A percentile compares a stretch with the other conserved stretches of the same genome.
phyloP scores from a whole-genome alignment of 2,888 invertebrate species.

The Hemithea aestivaria region DNA sequence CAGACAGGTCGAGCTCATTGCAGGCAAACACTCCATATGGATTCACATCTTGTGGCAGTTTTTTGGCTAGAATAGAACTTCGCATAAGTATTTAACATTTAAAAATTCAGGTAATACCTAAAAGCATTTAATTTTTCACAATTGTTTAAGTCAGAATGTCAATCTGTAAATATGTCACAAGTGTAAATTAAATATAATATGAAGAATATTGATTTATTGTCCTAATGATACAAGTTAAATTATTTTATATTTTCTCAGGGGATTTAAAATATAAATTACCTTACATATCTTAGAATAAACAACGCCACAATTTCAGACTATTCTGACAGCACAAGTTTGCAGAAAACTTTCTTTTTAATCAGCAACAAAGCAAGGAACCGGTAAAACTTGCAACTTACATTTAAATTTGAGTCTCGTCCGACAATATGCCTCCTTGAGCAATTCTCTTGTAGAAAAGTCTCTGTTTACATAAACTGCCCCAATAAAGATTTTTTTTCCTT shows the following conservation, averaged over 20 bases:
- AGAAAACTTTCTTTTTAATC: no score
- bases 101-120: no score
- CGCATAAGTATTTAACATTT: no score
- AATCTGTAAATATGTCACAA: background rate
- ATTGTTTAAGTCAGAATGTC: no score
- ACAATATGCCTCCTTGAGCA: conserved; percentile 81
- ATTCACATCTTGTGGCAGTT: conserved; percentile 92
- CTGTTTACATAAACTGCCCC: conserved; percentile 26
- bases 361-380: background rate
- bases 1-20: conserved; percentile 94
- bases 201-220: background rate
- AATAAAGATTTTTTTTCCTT: conserved; percentile 23
- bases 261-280: no score
- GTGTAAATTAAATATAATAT: background rate
- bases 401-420: conserved; percentile 84
- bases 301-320: no score
- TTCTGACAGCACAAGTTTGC: no score
- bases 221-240: no score
- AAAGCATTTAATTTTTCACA: no score
- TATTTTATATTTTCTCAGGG: no score
- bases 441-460: conserved; percentile 60
- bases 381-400: conserved; percentile 76
- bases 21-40: conserved; percentile 95
- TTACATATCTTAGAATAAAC: no score
- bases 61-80: conserved; percentile 83